Evolutionary conservation across 2,888 invertebrate genomes (phyloP).

Genomic region (Magallana nippona): DNA sequence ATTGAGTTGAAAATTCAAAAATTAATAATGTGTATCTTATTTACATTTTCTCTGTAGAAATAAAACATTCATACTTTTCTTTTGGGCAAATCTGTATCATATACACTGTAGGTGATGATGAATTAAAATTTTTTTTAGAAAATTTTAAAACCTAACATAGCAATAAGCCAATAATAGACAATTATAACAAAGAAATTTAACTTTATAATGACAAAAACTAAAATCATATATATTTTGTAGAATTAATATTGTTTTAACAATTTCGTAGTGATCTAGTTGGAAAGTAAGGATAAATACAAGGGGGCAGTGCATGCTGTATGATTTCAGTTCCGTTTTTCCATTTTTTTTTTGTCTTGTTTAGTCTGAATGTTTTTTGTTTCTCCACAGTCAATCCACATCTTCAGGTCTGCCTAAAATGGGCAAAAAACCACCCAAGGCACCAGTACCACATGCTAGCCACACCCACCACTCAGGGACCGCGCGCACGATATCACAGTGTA

Average conservation of each 20-base stretch:
- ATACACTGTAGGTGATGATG: too few relatives aligned
- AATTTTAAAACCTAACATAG: too few relatives aligned
- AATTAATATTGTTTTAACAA: background rate
- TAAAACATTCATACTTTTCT: too few relatives aligned
- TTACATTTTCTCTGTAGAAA: too few relatives aligned
- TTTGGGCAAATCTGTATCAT: too few relatives aligned
- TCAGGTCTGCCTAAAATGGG: slow-evolving; percentile 55
- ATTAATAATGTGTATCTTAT: too few relatives aligned
- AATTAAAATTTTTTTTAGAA: too few relatives aligned
- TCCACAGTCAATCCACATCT: slow-evolving; percentile 50
- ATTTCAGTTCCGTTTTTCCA: background rate
- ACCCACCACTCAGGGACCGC: slow-evolving; percentile 39
- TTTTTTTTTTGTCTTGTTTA: background rate
- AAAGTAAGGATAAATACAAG: background rate
- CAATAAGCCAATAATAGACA: too few relatives aligned
- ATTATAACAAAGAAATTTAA: too few relatives aligned
- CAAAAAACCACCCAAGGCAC: slow-evolving; percentile 51
- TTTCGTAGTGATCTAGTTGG: background rate
- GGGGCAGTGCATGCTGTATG: slow-evolving; percentile 16
- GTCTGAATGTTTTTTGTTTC: slow-evolving; percentile 34
- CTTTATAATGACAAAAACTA: too few relatives aligned
- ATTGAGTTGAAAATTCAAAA: too few relatives aligned
- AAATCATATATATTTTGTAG: too few relatives aligned
- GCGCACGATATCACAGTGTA: slow-evolving; percentile 60
- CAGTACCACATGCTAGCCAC: slow-evolving; percentile 37